Conservation (phyloP, 1,140 invertebrate genomes). For the Eubasilissa regina region DNA sequence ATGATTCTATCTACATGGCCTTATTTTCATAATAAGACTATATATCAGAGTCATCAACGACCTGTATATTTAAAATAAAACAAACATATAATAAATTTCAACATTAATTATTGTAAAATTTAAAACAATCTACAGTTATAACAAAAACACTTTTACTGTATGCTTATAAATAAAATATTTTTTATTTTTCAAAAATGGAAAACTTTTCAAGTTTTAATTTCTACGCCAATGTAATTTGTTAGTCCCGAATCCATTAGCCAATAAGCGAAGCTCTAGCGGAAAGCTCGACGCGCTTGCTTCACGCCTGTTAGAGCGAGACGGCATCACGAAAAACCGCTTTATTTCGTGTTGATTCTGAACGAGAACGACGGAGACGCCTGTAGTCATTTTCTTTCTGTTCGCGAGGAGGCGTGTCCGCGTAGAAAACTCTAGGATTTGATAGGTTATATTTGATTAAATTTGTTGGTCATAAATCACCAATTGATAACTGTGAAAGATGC, state of each 20-base stretch:
- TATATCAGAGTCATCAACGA: too few relatives aligned
- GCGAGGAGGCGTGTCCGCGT: slow-evolving; percentile 37
- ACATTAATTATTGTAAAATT: too few relatives aligned
- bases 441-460: slow-evolving; percentile 24
- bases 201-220: not conserved
- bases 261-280: slow-evolving; percentile 52
- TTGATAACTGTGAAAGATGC: not conserved
- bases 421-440: slow-evolving; percentile 41
- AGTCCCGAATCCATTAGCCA: slow-evolving; percentile 44
- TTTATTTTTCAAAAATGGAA: too few relatives aligned
- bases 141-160: too few relatives aligned
- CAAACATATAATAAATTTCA: too few relatives aligned
- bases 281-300: slow-evolving; percentile 44
- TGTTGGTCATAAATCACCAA: slow-evolving; percentile 24
- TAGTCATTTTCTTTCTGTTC: not conserved
- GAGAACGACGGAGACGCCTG: slow-evolving; percentile 8
- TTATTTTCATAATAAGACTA: too few relatives aligned
- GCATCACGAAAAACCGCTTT: not conserved
- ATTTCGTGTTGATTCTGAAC: not conserved
- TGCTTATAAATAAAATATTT: too few relatives aligned
- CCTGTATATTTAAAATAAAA: too few relatives aligned
- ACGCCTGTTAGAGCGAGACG: slow-evolving; percentile 37
- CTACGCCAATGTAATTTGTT: slow-evolving; percentile 40
- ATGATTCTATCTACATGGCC: too few relatives aligned
- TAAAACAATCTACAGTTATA: too few relatives aligned